These are phyloP conservation scores for Ormyrus pomaceus DNA, from an alignment of 2,888 invertebrate species.

Conservation along the genomic window DNA sequence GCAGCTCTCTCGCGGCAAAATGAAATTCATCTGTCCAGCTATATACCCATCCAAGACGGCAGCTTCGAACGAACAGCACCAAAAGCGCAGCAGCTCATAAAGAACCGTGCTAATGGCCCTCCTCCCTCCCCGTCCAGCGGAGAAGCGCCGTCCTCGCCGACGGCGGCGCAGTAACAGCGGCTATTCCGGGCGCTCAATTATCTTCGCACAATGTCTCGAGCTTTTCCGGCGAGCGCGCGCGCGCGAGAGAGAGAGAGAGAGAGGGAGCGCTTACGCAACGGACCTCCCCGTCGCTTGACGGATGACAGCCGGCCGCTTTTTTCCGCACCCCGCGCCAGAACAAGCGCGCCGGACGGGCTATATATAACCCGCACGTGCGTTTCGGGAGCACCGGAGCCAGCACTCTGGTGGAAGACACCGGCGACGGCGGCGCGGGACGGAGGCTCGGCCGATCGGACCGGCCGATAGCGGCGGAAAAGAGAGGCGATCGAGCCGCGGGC, in stretches of 20 bases:
- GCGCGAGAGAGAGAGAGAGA: too few relatives aligned
- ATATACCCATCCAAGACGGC: too few relatives aligned
- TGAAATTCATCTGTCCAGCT: too few relatives aligned
- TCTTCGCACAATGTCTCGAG: too few relatives aligned
- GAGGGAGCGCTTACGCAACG: constrained; percentile 60
- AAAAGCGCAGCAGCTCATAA: too few relatives aligned
- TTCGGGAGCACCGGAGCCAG: neutral
- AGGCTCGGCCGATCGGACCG: neutral
- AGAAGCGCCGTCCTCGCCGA: too few relatives aligned
- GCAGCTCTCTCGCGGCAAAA: too few relatives aligned
- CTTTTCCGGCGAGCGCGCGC: neutral
- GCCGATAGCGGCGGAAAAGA: neutral
- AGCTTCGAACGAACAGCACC: too few relatives aligned
- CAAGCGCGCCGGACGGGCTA: constrained; percentile 20
- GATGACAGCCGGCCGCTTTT: constrained; percentile 66
- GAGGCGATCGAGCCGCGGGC: too few relatives aligned
- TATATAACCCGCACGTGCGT: neutral
- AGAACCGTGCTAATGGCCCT: too few relatives aligned
- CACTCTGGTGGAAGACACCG: neutral
- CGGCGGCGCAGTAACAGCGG: neutral
- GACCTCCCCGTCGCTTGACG: constrained; percentile 68
- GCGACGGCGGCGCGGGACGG: neutral
- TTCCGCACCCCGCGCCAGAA: constrained; percentile 61
- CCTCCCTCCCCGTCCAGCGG: too few relatives aligned
- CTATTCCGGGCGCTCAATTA: constrained; percentile 36